Conservation (phyloP, 1,140 invertebrate species). For the Wasmannia auropunctata region DNA sequence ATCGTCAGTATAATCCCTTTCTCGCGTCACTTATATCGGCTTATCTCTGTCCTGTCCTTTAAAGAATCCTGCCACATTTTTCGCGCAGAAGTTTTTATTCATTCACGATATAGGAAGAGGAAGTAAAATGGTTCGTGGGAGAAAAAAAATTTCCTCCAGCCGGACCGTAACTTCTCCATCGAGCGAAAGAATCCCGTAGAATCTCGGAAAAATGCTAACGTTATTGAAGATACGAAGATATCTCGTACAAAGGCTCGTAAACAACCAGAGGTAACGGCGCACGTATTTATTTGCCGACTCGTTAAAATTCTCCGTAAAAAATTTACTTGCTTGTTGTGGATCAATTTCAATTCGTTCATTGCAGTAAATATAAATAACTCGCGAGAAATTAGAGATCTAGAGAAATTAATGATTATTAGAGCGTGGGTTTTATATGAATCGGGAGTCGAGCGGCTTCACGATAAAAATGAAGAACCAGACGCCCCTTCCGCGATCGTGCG, state of each 20-base stretch:
- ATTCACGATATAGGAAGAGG: background rate
- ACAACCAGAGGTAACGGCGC: background rate
- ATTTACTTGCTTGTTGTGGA: background rate
- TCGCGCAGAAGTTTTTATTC: background rate
- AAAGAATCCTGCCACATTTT: conserved; percentile 25
- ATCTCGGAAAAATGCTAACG: background rate
- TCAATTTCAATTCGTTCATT: background rate
- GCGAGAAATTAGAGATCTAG: too few relatives aligned
- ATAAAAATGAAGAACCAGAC: background rate
- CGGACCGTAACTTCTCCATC: background rate
- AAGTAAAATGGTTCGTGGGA: background rate
- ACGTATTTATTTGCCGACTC: background rate
- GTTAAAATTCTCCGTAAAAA: background rate
- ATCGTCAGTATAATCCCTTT: conserved; percentile 71
- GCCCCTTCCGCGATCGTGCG: background rate
- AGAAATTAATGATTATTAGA: background rate
- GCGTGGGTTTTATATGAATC: background rate
- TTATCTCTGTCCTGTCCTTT: background rate
- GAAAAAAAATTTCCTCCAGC: background rate
- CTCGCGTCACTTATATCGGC: background rate
- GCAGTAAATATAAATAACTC: too few relatives aligned
- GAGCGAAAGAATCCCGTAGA: too few relatives aligned
- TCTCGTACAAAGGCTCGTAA: background rate
- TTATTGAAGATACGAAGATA: conserved; percentile 23
- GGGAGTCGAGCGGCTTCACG: background rate